A percentile compares a stretch with the other conserved stretches of the same genome.
These are phyloP conservation scores for Pseudois nayaur DNA, from an alignment of 2,113 vertebrate species.

Conservation along the genomic window DNA sequence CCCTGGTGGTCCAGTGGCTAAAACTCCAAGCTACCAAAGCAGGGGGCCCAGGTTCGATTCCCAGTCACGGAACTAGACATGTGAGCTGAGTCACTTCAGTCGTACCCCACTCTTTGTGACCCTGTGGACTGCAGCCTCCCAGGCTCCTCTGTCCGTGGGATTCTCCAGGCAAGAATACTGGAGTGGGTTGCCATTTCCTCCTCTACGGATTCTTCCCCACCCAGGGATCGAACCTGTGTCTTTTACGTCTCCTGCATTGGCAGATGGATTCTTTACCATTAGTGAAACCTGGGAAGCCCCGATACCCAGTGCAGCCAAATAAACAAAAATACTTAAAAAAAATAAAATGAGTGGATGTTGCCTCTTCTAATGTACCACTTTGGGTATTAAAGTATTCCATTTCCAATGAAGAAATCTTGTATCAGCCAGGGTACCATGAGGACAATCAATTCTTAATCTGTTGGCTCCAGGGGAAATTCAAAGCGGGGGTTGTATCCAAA, in stretches of 20 bases:
- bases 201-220: neutral
- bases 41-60: neutral
- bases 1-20: neutral
- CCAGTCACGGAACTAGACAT: neutral
- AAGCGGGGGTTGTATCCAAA: neutral
- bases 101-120: fast-evolving
- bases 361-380: neutral
- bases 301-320: neutral
- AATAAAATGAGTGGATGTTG: fast-evolving
- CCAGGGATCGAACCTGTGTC: neutral
- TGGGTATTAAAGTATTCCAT: neutral
- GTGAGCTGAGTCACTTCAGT: neutral
- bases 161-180: neutral
- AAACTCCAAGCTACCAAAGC: neutral
- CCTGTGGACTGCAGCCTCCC: fast-evolving
- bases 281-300: neutral
- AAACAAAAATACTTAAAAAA: neutral
- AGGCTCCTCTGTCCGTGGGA: neutral
- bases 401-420: neutral
- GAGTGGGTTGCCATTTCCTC: neutral
- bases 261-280: neutral
- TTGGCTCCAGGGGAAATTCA: neutral
- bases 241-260: fast-evolving
- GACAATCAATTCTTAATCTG: too few relatives aligned
- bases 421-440: too few relatives aligned